A percentile compares a stretch with the other conserved stretches of the same genome.
Conservation (phyloP, 1,140 invertebrate genomes). For the Calliopsis andreniformis region DNA sequence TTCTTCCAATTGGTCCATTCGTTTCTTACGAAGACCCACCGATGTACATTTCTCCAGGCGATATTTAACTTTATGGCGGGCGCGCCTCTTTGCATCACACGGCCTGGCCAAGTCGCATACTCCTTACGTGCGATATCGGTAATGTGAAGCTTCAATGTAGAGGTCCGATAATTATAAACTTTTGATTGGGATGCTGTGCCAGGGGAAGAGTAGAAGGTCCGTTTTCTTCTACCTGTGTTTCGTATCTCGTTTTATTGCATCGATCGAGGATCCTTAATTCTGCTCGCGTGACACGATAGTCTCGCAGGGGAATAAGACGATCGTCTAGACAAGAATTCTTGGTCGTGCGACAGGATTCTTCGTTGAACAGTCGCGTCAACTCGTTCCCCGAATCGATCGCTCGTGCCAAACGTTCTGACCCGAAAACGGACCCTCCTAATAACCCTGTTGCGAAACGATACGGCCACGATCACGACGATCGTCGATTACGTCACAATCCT, state of each 20-base stretch:
- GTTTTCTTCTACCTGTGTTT: no score
- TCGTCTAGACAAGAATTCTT: constrained; percentile 16
- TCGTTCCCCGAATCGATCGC: constrained; percentile 36
- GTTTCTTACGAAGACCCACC: background rate
- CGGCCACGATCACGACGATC: constrained; percentile 8
- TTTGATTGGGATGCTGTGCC: no score
- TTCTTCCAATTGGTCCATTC: constrained; percentile 1
- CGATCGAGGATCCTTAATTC: background rate
- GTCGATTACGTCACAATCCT: background rate
- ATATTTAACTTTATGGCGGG: constrained; percentile 3
- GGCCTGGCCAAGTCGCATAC: no score
- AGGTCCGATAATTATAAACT: no score
- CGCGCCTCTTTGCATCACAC: no score
- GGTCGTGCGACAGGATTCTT: constrained; percentile 5
- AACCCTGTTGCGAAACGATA: constrained; percentile 42
- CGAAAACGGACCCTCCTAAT: constrained; percentile 28
- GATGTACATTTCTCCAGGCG: background rate
- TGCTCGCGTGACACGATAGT: background rate
- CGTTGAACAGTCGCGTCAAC: background rate
- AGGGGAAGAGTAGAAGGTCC: no score
- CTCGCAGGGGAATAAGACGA: background rate
- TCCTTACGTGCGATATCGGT: no score
- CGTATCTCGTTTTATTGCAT: no score
- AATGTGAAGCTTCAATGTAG: no score
- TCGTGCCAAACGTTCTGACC: constrained; percentile 38